phyloP scores from a whole-genome alignment of 2,797 vertebrate species.

The Myripristis jacobus region DNA sequence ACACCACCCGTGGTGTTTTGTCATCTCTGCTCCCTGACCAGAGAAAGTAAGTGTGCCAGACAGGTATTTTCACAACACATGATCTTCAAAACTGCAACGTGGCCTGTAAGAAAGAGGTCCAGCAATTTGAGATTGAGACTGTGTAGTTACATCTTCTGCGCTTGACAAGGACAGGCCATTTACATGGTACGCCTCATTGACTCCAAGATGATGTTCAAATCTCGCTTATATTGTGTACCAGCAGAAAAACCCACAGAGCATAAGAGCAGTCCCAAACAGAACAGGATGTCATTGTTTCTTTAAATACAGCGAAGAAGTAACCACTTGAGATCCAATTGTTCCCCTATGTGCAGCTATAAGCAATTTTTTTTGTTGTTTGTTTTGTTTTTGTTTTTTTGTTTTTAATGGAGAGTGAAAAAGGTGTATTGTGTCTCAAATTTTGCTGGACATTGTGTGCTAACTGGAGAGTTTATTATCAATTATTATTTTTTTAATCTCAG shows the following conservation, averaged over 20 bases:
- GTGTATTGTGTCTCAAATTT: conserved; percentile 12
- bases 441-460: conserved; percentile 35
- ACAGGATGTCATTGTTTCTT: conserved; percentile 23
- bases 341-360: neutral
- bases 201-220: conserved; percentile 27
- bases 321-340: conserved; percentile 11
- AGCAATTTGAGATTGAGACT: conserved; percentile 37
- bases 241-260: conserved; percentile 16
- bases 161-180: conserved; percentile 4
- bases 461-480: conserved; percentile 12
- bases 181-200: neutral
- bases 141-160: conserved; percentile 13
- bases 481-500: too few species aligned
- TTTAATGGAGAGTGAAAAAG: conserved; percentile 21
- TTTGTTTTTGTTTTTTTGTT: conserved; percentile 15
- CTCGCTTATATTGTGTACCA: conserved; percentile 16
- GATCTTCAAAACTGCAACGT: conserved; percentile 61
- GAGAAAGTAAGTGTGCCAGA: conserved; percentile 70
- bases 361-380: conserved; percentile 21
- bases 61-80: conserved; percentile 82
- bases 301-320: conserved; percentile 31
- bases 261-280: conserved; percentile 10
- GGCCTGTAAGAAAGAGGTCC: conserved; percentile 31
- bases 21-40: conserved; percentile 71
- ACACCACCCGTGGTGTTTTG: conserved; percentile 84